phyloP scores from a whole-genome alignment of 2,888 invertebrate species.

The Saturnia pavonia region DNA sequence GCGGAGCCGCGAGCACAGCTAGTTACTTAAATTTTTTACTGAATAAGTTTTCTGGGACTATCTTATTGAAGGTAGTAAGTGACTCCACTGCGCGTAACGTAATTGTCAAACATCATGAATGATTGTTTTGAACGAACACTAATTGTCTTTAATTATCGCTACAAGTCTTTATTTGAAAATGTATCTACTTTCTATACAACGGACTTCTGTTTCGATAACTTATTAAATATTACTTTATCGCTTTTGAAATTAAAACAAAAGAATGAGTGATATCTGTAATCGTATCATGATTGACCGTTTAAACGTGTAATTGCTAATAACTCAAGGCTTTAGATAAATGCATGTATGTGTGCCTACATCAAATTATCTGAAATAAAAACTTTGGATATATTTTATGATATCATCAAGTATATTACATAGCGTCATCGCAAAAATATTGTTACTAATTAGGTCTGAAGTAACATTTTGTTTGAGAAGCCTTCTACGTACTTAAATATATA shows the following conservation, averaged over 20 bases:
- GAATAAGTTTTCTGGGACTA: neutral
- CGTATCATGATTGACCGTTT: neutral
- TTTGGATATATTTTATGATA: neutral
- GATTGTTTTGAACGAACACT: neutral
- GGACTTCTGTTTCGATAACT: too few species aligned
- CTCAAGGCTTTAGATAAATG: constrained; percentile 5
- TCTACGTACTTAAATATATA: neutral
- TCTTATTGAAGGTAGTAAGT: neutral
- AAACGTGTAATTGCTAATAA: constrained; percentile 5
- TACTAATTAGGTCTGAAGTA: neutral
- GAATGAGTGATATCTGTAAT: neutral
- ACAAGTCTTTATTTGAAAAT: neutral
- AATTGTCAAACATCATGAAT: neutral
- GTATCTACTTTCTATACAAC: too few species aligned
- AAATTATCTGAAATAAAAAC: constrained; percentile 8
- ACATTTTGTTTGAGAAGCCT: neutral
- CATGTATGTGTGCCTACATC: constrained; percentile 11
- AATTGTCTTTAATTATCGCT: neutral
- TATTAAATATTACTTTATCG: neutral
- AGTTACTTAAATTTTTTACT: neutral
- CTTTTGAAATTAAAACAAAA: neutral
- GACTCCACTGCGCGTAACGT: neutral
- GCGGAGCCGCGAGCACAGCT: too few species aligned
- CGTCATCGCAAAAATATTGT: constrained; percentile 4
- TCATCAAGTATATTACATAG: neutral